Percentiles rank a stretch among this genome's conserved stretches.
These are phyloP conservation scores for Diprion similis DNA, from an alignment of 1,140 invertebrate species.

Conservation along the genomic window DNA sequence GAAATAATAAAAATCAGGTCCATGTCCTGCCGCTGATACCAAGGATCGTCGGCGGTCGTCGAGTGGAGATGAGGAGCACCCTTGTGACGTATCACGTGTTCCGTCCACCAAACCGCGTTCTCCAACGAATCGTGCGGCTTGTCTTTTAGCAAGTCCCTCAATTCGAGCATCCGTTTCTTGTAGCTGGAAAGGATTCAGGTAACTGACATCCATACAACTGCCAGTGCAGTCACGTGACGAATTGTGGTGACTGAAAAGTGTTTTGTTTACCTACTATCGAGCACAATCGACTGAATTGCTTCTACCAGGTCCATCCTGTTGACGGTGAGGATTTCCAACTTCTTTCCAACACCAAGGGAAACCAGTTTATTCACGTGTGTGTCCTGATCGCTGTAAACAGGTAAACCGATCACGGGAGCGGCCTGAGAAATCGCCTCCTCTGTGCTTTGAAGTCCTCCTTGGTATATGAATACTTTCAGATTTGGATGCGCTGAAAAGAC, in stretches of 20 bases:
- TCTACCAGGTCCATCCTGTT: constrained; percentile 21
- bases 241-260: no score
- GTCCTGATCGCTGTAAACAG: constrained; percentile 47
- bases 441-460: constrained; percentile 62
- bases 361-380: constrained; percentile 23
- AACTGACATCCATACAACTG: no score
- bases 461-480: constrained; percentile 59
- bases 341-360: constrained; percentile 30
- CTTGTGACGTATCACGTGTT: constrained; percentile 59
- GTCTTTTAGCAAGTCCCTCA: constrained; percentile 47
- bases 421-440: constrained; percentile 57
- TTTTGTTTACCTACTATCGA: constrained; percentile 30
- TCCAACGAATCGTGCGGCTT: constrained; percentile 36
- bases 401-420: constrained; percentile 59
- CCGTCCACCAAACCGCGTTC: constrained; percentile 61
- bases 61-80: constrained; percentile 50
- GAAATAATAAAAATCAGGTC: constrained; percentile 46
- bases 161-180: constrained; percentile 40
- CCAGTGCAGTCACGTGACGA: no score
- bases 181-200: constrained; percentile 37
- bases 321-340: constrained; percentile 26
- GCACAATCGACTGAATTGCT: constrained; percentile 34
- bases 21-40: constrained; percentile 58
- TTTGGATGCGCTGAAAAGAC: constrained; percentile 51
- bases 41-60: constrained; percentile 44